A percentile compares a stretch with the other conserved stretches of the same genome.
phyloP scores from a whole-genome alignment of 2,888 invertebrate species.

The Axea sp. region DNA sequence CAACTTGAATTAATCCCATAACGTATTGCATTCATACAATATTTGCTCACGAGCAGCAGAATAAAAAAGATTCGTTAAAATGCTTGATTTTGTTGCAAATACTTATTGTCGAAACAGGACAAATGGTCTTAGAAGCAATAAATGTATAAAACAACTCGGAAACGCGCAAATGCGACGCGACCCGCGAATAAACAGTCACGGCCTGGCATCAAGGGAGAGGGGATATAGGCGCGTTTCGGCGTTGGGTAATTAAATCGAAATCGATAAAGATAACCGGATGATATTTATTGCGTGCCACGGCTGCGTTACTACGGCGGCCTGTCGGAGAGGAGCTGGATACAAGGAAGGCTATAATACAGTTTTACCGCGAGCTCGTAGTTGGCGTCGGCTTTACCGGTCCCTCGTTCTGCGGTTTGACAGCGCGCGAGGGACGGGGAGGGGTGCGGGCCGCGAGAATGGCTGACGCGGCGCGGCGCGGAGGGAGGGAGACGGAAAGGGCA shows the following conservation, averaged over 20 bases:
- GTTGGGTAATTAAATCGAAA: slow-evolving; percentile 64
- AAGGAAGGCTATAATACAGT: slow-evolving; percentile 75
- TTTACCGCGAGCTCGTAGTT: slow-evolving; percentile 70
- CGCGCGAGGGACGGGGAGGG: slow-evolving; percentile 49
- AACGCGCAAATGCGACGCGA: not conserved
- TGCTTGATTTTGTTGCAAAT: too few relatives aligned
- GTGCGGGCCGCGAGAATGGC: slow-evolving; percentile 65
- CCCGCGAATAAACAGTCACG: slow-evolving; percentile 4
- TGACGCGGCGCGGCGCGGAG: slow-evolving; percentile 67
- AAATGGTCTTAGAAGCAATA: too few relatives aligned
- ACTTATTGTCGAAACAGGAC: too few relatives aligned
- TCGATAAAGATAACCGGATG: slow-evolving; percentile 65
- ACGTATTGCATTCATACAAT: too few relatives aligned
- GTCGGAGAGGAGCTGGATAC: slow-evolving; percentile 65
- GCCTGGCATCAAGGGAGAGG: too few relatives aligned
- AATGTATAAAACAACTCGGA: too few relatives aligned
- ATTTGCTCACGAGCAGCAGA: too few relatives aligned
- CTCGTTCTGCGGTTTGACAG: slow-evolving; percentile 58
- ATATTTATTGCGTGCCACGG: slow-evolving; percentile 66
- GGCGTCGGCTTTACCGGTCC: slow-evolving; percentile 69
- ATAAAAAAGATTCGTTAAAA: too few relatives aligned
- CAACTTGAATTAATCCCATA: too few relatives aligned
- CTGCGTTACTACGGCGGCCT: slow-evolving; percentile 61
- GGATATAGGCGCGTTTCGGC: slow-evolving; percentile 19
- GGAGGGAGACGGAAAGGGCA: slow-evolving; percentile 54